Evolutionary conservation across 2,113 vertebrate genomes (phyloP).

Genomic region (Helogale parvula): DNA sequence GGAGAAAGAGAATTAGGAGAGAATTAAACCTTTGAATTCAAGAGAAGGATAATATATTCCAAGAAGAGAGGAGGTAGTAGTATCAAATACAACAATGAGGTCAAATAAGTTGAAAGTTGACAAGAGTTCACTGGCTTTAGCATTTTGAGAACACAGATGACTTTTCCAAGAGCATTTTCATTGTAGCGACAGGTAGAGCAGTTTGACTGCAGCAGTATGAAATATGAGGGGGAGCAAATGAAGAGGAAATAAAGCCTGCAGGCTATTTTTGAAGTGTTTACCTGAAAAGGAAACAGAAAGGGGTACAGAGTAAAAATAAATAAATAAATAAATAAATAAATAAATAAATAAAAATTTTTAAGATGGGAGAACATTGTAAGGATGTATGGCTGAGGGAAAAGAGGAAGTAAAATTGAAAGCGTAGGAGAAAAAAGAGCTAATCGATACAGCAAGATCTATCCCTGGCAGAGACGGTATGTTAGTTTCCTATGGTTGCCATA

Average conservation of each 20-base stretch:
- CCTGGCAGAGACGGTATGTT: neutral
- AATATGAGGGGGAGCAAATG: neutral
- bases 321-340: no score
- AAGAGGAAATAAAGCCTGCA: neutral
- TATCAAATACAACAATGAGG: neutral
- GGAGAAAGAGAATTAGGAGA: neutral
- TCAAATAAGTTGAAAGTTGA: neutral
- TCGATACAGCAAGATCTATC: neutral
- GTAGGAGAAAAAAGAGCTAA: neutral
- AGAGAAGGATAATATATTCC: constrained; percentile 4
- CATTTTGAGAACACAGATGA: neutral
- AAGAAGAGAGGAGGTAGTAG: neutral
- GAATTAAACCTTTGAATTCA: neutral
- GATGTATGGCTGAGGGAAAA: neutral
- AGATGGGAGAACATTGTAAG: neutral
- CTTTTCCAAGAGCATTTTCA: neutral
- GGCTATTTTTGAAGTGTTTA: neutral
- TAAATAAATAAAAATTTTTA: neutral
- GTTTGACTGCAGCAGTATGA: neutral
- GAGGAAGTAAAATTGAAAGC: neutral
- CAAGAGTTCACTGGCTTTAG: neutral
- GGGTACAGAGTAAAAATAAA: neutral
- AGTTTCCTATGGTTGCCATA: neutral
- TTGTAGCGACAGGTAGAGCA: neutral
- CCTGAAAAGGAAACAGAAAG: neutral